These are phyloP conservation scores for Aphis gossypii DNA, from an alignment of 1,140 invertebrate species.

Conservation along the genomic window DNA sequence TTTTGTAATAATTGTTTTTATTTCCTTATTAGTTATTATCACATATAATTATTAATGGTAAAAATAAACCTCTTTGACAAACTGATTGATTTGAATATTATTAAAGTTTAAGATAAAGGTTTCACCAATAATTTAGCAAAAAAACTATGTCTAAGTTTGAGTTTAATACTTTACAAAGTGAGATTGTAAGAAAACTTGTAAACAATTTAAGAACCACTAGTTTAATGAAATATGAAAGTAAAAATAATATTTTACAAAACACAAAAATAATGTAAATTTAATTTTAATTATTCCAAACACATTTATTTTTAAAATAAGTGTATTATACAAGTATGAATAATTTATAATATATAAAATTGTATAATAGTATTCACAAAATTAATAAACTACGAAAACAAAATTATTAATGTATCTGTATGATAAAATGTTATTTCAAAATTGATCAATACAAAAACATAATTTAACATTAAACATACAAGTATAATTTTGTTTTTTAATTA, in stretches of 20 bases:
- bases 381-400: constrained; percentile 29
- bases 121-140: not conserved
- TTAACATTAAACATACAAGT: constrained; percentile 47
- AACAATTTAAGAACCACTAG: too few relatives aligned
- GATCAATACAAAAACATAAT: constrained; percentile 53
- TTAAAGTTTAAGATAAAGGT: too few relatives aligned
- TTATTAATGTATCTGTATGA: not conserved
- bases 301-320: not conserved
- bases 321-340: constrained; percentile 17
- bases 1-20: too few relatives aligned
- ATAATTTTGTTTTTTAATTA: constrained; percentile 36
- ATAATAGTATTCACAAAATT: constrained; percentile 20
- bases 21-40: too few relatives aligned
- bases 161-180: not conserved
- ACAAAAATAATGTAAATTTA: not conserved
- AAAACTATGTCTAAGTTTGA: not conserved
- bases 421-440: constrained; percentile 29
- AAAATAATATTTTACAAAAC: not conserved
- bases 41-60: too few relatives aligned
- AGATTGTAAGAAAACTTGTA: not conserved
- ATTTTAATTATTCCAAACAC: not conserved
- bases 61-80: too few relatives aligned
- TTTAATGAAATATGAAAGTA: too few relatives aligned
- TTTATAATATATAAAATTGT: not conserved
- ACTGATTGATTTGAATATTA: too few relatives aligned